These are phyloP conservation scores for Aphidoletes aphidimyza DNA, from an alignment of 2,888 invertebrate genomes.

Conservation along the genomic window DNA sequence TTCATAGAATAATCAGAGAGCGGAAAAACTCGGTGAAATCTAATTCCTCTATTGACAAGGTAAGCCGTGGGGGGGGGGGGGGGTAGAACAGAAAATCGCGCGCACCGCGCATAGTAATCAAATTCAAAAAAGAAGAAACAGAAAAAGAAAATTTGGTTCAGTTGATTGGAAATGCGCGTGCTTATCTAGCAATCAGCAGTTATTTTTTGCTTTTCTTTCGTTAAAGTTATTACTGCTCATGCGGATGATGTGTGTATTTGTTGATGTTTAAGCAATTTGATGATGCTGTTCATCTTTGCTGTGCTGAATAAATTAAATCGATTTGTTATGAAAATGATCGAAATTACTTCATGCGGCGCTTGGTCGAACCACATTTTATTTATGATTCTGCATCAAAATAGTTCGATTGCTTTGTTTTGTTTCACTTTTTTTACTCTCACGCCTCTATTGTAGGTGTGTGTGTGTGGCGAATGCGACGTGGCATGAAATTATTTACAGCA, in stretches of 20 bases:
- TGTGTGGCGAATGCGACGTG: background rate
- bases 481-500: background rate
- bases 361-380: background rate
- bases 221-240: background rate
- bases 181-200: background rate
- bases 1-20: conserved; percentile 31
- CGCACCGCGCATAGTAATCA: background rate
- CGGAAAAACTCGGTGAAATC: conserved; percentile 48
- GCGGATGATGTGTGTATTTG: background rate
- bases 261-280: background rate
- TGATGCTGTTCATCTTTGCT: background rate
- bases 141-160: conserved; percentile 4
- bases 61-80: background rate
- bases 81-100: background rate
- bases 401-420: background rate
- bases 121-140: background rate
- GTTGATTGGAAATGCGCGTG: background rate
- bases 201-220: background rate
- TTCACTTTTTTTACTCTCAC: background rate
- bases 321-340: conserved; percentile 25
- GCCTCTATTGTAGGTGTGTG: background rate
- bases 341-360: conserved; percentile 44
- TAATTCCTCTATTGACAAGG: conserved; percentile 31
- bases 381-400: too few species aligned
- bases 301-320: conserved; percentile 1